Conservation (phyloP, 2,113 vertebrate species). For the Oryzias celebensis region DNA sequence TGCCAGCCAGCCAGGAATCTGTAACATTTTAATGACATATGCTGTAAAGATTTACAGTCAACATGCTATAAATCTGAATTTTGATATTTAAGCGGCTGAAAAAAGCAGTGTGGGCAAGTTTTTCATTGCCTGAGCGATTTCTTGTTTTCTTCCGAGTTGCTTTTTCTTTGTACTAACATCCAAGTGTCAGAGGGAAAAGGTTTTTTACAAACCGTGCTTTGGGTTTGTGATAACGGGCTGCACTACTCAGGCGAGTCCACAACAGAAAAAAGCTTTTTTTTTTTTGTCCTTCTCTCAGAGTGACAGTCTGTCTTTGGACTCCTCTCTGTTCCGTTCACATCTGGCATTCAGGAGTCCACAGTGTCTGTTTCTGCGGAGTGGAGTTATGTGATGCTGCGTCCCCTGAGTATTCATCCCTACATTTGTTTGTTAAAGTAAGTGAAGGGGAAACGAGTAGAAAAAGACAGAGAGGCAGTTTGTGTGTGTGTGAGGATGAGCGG, state of each 20-base stretch:
- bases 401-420: constrained; percentile 54
- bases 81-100: too few species aligned
- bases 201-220: too few species aligned
- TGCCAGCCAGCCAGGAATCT: too few species aligned
- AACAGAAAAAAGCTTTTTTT: constrained; percentile 43
- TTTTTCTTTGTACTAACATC: too few species aligned
- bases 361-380: constrained; percentile 49
- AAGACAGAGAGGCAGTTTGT: constrained; percentile 39
- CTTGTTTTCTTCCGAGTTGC: too few species aligned
- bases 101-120: too few species aligned
- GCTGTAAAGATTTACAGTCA: too few species aligned
- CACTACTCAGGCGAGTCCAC: constrained; percentile 47
- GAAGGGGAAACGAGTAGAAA: constrained; percentile 41
- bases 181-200: too few species aligned
- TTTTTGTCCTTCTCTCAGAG: constrained; percentile 41
- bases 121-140: too few species aligned
- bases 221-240: too few species aligned
- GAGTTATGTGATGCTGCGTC: constrained; percentile 43
- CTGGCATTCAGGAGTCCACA: constrained; percentile 43
- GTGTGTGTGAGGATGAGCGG: constrained; percentile 48
- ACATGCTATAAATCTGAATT: too few species aligned
- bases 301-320: constrained; percentile 43
- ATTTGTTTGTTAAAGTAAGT: constrained; percentile 47
- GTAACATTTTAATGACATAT: too few species aligned
- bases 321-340: constrained; percentile 26